Evolutionary conservation across 2,113 vertebrate species (phyloP), one percentile per base, ranked within the genome.

Genomic region (Hepsetus odoe): DNA sequence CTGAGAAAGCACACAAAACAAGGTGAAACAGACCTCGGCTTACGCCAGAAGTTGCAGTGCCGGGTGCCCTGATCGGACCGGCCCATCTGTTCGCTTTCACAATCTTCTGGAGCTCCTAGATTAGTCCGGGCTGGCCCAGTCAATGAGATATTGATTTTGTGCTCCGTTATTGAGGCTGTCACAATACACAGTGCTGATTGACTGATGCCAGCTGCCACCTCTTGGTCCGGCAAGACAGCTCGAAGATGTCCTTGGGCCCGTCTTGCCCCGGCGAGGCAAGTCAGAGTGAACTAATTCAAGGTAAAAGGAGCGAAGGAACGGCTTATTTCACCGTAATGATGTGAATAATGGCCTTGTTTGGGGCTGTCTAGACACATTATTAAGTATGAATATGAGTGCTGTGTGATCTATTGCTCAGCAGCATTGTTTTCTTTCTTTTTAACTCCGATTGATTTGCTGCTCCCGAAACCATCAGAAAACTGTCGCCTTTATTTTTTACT

Each of bases 91-190:
- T 85, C 86, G 80, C 83, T 84, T 89, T 89, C 87, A 86, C 84
- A 82, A 88, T 85, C 87, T 86, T 82, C 87, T 49, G 79, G 32
- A 85, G 81, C 44, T 77, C 42, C 64, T 85, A 90, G 90, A 92
- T 92, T 91, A 90, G 88, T 86, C 89, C 80, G 85, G 88, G 85
- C 87, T 82, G 76, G 88, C 83, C 79, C 84, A 87, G 87, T 89
- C 92, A 90, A 90, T 92, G 91, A 84, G 84, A 87, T 92, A 92
- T 93, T 82, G 92, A 93, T 93, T 91, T 90, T 73, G 80, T 76
- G 83, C 72, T 79, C 87, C 85, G 86, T 90, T 86, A 91, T 91
- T 89, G 87, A 83, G 77, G 86, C 88, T 90, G 89, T 90, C 91
- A 92, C 87, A 90, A 83, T 87, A 81, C 85, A 81, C 84, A 87